A percentile compares a stretch with the other conserved stretches of the same genome.
Conservation (phyloP, 1,140 invertebrate genomes). For the Danaus melanippus region DNA sequence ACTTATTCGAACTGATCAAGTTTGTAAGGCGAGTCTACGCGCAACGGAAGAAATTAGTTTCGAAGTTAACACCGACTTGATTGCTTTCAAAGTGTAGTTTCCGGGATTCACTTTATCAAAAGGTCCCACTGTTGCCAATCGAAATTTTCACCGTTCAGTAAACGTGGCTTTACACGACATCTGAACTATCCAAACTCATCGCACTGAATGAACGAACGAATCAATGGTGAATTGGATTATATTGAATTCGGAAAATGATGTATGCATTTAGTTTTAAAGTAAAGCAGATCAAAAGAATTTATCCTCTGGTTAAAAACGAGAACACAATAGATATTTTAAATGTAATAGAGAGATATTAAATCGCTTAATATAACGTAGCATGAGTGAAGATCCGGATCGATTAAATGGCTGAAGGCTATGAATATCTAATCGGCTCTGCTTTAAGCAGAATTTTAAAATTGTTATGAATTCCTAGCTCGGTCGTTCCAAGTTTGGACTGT, state of each 20-base stretch:
- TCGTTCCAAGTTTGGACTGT: too few species aligned
- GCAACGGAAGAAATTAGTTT: conserved; percentile 57
- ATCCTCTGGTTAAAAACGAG: too few species aligned
- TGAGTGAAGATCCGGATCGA: too few species aligned
- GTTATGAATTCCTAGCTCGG: conserved; percentile 13
- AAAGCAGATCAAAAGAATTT: too few species aligned
- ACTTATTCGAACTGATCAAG: conserved; percentile 10
- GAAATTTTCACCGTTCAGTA: conserved; percentile 37
- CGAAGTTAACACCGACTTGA: conserved; percentile 52
- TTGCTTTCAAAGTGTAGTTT: conserved; percentile 53
- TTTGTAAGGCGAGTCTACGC: conserved; percentile 25
- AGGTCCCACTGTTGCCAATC: conserved; percentile 32
- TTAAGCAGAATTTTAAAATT: conserved; percentile 18
- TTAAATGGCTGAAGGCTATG: conserved; percentile 8
- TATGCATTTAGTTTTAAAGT: too few species aligned
- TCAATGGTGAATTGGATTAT: too few species aligned
- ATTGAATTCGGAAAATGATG: too few species aligned
- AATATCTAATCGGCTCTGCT: conserved; percentile 29
- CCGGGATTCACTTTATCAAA: conserved; percentile 43
- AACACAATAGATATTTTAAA: too few species aligned
- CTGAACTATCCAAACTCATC: conserved; percentile 43
- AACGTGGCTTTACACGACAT: conserved; percentile 39
- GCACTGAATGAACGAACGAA: conserved; percentile 3
- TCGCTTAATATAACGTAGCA: too few species aligned
- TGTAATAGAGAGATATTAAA: too few species aligned